Percentiles rank a stretch among this genome's conserved stretches.
Conservation (phyloP, 2,888 invertebrate genomes). For the Agrochola macilenta region DNA sequence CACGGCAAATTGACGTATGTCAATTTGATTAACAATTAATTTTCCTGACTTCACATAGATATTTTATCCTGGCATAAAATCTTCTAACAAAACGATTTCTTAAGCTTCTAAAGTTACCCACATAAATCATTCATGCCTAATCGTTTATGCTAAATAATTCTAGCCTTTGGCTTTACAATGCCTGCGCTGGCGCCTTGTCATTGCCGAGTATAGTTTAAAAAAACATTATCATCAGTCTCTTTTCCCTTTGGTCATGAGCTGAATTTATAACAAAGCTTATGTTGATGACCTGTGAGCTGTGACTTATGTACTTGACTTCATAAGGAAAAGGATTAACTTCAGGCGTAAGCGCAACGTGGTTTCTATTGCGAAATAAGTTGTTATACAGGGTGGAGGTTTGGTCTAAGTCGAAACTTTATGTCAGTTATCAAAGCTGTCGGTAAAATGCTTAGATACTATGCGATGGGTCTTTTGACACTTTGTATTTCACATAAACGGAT, state of each 20-base stretch:
- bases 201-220: conserved; percentile 45
- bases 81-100: not conserved
- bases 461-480: not conserved
- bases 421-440: not conserved
- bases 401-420: not conserved
- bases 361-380: conserved; percentile 16
- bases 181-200: conserved; percentile 43
- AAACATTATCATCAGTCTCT: conserved; percentile 52
- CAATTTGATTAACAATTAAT: not conserved
- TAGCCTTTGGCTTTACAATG: conserved; percentile 33
- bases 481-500: not conserved
- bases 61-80: not conserved
- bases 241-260: conserved; percentile 39
- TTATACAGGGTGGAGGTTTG: not conserved
- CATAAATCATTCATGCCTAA: conserved; percentile 38
- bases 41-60: not conserved
- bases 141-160: conserved; percentile 37
- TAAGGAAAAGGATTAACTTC: conserved; percentile 29
- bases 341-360: not conserved
- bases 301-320: conserved; percentile 4
- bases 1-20: not conserved
- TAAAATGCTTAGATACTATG: not conserved
- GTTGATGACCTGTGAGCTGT: conserved; percentile 36
- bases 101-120: not conserved
- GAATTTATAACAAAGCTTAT: conserved; percentile 51